Base-by-base conservation (phyloP, 2,888 invertebrate genomes). In the Macropis europaea region DNA sequence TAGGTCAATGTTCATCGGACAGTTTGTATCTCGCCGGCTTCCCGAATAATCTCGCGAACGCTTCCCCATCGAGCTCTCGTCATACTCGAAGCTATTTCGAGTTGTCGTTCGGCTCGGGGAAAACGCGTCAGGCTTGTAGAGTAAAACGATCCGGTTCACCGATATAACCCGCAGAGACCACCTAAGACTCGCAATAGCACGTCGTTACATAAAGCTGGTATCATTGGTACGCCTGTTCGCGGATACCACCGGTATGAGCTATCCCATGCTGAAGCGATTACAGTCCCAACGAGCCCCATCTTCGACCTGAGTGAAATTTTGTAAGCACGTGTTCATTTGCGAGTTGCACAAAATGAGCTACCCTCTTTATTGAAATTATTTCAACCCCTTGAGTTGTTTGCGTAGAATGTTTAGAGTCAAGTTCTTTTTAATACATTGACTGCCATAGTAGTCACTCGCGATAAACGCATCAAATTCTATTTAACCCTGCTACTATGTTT, bases 41-140 rank as follows among this genome's bases (percentile, higher is more conserved):
- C 76, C 76, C 79, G 68, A 77, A 76, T 85, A 85, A 83, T 82
- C 79, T 77, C 73, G 74, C 81, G 67, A 77, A 73, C 69, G 66
- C 75, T 74, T 68, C 57, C 64, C 47, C 74, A 75, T 68, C 71
- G 28, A 72, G 76, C 79, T 76, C 79, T 76, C 76, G 81, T 84
- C 84, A 81, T 79, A 71, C 70, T 83, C 82, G 81, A 76, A 74
- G 62, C 79, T 73, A 66, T 69, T 60, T 79, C 48, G 73, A 73
- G 78, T 70, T 66, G 73, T 63, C 56, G 71, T 68, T 54, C 57
- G 13, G 45, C 34, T 52, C 67, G 48, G 36, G 43, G 56, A 57
- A 73, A 75, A 42, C 75, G 50, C 43, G 57, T 73, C 50, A 56
- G 32, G 53, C 66, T 32, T 26, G 59, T 36, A 15, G 34, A 30